A percentile compares a stretch with the other conserved stretches of the same genome.
Conservation (phyloP, 1,140 invertebrate genomes). For the Armadillidium nasatum region DNA sequence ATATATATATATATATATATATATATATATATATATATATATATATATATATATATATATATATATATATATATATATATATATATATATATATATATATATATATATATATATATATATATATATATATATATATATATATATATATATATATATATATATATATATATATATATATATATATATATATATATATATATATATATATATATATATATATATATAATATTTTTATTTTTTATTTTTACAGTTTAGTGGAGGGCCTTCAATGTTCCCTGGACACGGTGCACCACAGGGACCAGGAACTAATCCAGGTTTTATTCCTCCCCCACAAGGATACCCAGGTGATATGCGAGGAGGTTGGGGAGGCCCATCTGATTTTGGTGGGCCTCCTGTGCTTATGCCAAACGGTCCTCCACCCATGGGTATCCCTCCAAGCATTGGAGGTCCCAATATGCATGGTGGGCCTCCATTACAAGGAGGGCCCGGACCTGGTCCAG, state of each 20-base stretch:
- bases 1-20: too few relatives aligned
- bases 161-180: too few relatives aligned
- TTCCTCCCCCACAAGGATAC: neutral
- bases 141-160: too few relatives aligned
- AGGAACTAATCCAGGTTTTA: neutral
- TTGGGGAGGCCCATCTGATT: neutral
- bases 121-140: too few relatives aligned
- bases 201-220: too few relatives aligned
- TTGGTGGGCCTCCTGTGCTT: neutral
- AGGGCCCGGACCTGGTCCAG: neutral
- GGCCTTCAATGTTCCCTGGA: neutral
- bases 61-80: too few relatives aligned
- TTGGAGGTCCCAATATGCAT: neutral
- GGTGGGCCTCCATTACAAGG: neutral
- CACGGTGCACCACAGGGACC: neutral
- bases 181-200: too few relatives aligned
- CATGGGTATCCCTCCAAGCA: neutral
- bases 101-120: too few relatives aligned
- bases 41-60: too few relatives aligned
- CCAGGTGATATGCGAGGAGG: conserved; percentile 1
- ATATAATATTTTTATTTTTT: neutral
- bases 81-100: too few relatives aligned
- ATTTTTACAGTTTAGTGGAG: neutral
- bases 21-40: too few relatives aligned
- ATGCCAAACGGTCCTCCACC: neutral